Evolutionary conservation across 1,140 invertebrate species (phyloP), one percentile per base, ranked within the genome.

Genomic region (Pseudobourletiella spinata): DNA sequence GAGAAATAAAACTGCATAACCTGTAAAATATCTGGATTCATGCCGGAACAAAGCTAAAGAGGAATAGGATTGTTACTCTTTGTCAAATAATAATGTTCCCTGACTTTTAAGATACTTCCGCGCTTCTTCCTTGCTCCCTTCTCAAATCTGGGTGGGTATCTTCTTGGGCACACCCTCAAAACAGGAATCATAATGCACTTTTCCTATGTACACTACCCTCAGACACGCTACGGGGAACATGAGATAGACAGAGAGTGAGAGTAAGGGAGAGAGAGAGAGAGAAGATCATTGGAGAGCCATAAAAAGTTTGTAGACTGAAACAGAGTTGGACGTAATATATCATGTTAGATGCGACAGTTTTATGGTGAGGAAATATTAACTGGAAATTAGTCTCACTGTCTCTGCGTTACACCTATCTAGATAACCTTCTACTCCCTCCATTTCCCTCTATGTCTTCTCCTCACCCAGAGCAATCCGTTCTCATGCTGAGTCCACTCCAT

Each of bases 331-430:
- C 35, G 35, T 11, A 61, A 55, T 61, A 61, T 54, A 61, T 61
- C 59, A 61, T 61, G 50, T 18, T 15, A 22, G 24, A 54, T 54
- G 59, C 24, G 59, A 61, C 59, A 61, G 48, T 61, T 61, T 61
- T 61, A 61, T 61, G 59, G 59, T 61, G 59, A 61, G 59, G 59
- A 61, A 61, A 61, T 61, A 61, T 61, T 61, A 61, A 61, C 50
- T 54, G 59, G 50, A 51, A 61, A 61, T 61, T 61, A 61, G 59
- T 54, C 46, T 52, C 30, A 25, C 29, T 50, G 44, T 60, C 24
- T 60, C 30, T 39, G 8, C 58, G 28, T 51, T 52, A 50, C 30
- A 32, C 46, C 18, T 54, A 30, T 51, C 58, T 3, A n/a, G 28
- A 32, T 32, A 20, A 32, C 20, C 29, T 59, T 28, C 43, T 6